Percentiles rank a stretch among this genome's conserved stretches.
These are phyloP conservation scores for Pseudomyrmex concolor DNA, from an alignment of 1,140 invertebrate species.

Conservation along the genomic window DNA sequence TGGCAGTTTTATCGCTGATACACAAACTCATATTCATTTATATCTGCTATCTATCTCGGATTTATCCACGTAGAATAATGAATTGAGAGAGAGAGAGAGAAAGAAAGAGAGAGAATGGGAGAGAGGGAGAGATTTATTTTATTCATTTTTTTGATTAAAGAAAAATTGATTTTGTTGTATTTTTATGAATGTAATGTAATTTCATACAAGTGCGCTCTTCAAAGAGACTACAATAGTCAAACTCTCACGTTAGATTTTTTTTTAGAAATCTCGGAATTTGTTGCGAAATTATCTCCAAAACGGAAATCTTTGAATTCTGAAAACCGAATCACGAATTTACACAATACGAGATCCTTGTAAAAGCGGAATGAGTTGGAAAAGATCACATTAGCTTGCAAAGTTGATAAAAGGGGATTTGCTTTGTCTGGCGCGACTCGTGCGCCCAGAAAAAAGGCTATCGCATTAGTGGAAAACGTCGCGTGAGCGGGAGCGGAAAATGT, in stretches of 20 bases:
- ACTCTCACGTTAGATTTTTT: too few relatives aligned
- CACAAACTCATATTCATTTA: neutral
- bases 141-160: neutral
- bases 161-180: neutral
- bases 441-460: neutral
- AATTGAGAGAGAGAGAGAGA: too few relatives aligned
- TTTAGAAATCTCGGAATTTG: too few relatives aligned
- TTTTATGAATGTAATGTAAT: neutral
- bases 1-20: slow-evolving; percentile 42
- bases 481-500: slow-evolving; percentile 38
- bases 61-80: neutral
- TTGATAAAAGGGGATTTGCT: neutral
- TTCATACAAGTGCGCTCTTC: neutral
- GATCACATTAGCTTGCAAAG: neutral
- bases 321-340: neutral
- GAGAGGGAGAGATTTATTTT: neutral
- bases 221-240: too few relatives aligned
- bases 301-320: neutral
- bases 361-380: neutral
- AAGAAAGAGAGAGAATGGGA: too few relatives aligned
- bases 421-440: neutral
- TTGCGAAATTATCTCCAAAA: neutral
- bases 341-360: neutral
- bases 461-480: neutral
- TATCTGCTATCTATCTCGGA: neutral